A percentile compares a stretch with the other conserved stretches of the same genome.
Evolutionary conservation across 2,888 invertebrate species (phyloP).

Genomic region (Platerodrilus igneus): DNA sequence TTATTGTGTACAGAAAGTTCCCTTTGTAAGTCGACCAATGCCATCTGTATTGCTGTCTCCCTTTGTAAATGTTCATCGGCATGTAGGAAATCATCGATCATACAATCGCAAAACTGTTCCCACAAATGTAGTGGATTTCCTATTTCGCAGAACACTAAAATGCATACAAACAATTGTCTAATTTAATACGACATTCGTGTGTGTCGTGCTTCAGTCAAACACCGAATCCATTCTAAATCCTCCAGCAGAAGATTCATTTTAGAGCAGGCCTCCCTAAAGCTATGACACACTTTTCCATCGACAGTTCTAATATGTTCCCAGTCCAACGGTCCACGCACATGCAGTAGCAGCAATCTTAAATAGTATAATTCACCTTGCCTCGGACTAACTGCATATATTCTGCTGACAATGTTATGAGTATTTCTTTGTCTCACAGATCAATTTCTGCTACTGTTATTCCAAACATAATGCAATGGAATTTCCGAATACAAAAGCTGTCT

Average conservation of each 20-base stretch:
- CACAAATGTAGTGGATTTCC: background rate
- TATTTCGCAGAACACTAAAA: background rate
- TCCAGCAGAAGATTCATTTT: slow-evolving; percentile 33
- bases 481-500: slow-evolving; percentile 19
- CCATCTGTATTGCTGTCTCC: background rate
- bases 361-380: slow-evolving; percentile 22
- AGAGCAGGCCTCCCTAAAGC: slow-evolving; percentile 27
- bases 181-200: slow-evolving; percentile 32
- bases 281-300: slow-evolving; percentile 29
- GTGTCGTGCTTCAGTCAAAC: slow-evolving; percentile 30
- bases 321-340: slow-evolving; percentile 27
- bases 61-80: background rate
- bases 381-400: slow-evolving; percentile 11
- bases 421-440: slow-evolving; percentile 8
- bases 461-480: slow-evolving; percentile 29
- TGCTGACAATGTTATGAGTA: slow-evolving; percentile 10
- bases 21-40: background rate
- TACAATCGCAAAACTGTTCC: background rate
- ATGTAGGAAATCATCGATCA: background rate
- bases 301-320: slow-evolving; percentile 33
- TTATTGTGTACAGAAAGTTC: background rate
- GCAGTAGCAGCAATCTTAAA: slow-evolving; percentile 29
- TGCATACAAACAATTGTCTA: slow-evolving; percentile 33
- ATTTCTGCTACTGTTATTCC: too few relatives aligned
- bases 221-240: slow-evolving; percentile 31